Evolutionary conservation across 2,888 invertebrate genomes (phyloP).

Genomic region (Bimastos eiseni): DNA sequence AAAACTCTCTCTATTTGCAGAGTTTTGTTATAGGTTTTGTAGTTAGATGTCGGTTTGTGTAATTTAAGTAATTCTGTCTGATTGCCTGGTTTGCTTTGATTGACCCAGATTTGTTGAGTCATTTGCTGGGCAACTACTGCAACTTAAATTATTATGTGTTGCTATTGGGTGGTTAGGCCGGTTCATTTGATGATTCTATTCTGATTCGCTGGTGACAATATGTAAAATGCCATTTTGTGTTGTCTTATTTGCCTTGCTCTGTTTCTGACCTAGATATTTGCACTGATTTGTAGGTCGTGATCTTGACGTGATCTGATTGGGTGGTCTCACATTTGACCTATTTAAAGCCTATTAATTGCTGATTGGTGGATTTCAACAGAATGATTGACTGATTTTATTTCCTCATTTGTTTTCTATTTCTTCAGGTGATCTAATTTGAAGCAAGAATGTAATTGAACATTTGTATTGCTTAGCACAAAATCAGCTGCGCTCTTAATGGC

Average conservation of each 20-base stretch:
- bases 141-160: neutral
- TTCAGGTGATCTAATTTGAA: neutral
- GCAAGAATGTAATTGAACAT: neutral
- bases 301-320: neutral
- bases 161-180: neutral
- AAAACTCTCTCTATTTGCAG: neutral
- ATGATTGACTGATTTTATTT: neutral
- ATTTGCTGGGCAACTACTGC: neutral
- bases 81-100: neutral
- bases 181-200: neutral
- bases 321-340: neutral
- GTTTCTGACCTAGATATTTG: neutral
- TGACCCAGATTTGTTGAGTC: conserved; percentile 4
- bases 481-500: too few relatives aligned
- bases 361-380: too few relatives aligned
- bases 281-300: neutral
- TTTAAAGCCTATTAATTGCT: neutral
- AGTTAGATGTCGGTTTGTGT: neutral
- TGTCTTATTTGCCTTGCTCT: neutral
- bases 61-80: neutral
- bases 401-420: neutral
- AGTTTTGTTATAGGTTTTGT: neutral
- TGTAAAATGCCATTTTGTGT: neutral
- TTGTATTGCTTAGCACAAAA: too few relatives aligned
- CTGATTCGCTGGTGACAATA: neutral